Conservation (phyloP, 2,113 vertebrate species). For the Condylura cristata region DNA sequence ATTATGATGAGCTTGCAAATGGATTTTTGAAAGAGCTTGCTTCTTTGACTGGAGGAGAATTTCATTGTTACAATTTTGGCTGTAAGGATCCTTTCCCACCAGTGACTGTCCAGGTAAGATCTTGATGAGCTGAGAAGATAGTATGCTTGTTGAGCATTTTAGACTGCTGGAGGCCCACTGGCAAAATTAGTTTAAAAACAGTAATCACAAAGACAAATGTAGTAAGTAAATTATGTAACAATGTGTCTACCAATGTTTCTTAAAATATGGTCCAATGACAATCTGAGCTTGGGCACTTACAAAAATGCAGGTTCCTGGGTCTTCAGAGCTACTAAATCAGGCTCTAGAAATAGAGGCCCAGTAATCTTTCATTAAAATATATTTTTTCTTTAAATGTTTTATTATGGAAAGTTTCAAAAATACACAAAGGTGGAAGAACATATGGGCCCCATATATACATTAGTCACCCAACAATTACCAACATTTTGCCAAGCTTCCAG, state of each 20-base stretch:
- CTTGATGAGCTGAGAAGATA: neutral
- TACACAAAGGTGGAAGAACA: neutral
- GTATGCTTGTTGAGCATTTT: neutral
- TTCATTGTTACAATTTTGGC: slow-evolving; percentile 83
- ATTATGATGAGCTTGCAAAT: slow-evolving; percentile 86
- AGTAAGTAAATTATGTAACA: neutral
- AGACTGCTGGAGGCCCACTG: neutral
- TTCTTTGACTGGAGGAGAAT: slow-evolving; percentile 85
- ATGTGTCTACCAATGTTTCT: neutral
- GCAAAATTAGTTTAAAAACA: neutral
- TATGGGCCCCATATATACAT: neutral
- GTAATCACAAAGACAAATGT: neutral
- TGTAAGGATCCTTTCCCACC: slow-evolving; percentile 65
- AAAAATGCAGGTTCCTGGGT: neutral
- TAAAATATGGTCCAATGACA: neutral
- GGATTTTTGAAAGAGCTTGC: slow-evolving; percentile 86
- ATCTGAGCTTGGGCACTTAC: neutral
- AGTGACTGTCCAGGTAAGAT: slow-evolving; percentile 82
- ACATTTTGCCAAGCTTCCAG: neutral
- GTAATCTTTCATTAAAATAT: neutral
- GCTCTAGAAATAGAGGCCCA: neutral
- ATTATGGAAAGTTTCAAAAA: slow-evolving; percentile 14
- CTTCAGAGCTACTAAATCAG: neutral
- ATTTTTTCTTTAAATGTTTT: neutral
- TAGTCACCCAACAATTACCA: slow-evolving; percentile 21